Base-by-base conservation (phyloP, 2,797 vertebrate genomes). In the Erethizon dorsatum region DNA sequence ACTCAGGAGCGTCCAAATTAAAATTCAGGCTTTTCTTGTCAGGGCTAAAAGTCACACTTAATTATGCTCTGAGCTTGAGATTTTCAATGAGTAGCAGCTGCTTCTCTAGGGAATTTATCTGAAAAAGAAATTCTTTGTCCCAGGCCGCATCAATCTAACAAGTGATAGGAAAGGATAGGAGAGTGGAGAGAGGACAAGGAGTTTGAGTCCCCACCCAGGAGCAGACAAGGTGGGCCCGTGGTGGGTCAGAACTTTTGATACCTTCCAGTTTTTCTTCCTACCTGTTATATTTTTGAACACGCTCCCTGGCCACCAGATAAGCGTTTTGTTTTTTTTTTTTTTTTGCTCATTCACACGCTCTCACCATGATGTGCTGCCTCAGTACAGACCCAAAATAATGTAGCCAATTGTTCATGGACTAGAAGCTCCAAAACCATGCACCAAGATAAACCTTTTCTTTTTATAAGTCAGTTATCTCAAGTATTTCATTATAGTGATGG, bases 21-120 rank as follows among this genome's bases (percentile, higher is more conserved):
- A 97, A 97, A 97, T 95, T 91, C 88, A 90, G 59, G 67, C 82
- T 59, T 82, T 86, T 93, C 78, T 90, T 65, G 69, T 41, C 71
- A 86, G 41, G 63, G 45, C 83, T 96, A 80, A 93, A 97, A 94
- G 71, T 89, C 45, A 17, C 50, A 83, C 47, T 95, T 91, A 92
- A 92, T 90, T 94, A 90, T 50, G 45, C 73, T 80, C 63, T 87
- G 73, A 90, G 67, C 57, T 86, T 91, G 50, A 95, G 84, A 82
- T 91, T 88, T 80, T 92, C 79, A 77, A 37, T 37, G 56, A 97
- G 95, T 50, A 82, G 33, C 86, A 94, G 61, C 57, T 77, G 88
- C 45, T 92, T 90, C 56, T 83, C 73, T 95, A 50, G 24, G 65
- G 87, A 93, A 82, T 82, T 75, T 37, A 77, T 57, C 26, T 73